These are phyloP conservation scores for Hipposideros larvatus DNA, from an alignment of 2,797 vertebrate genomes.

Conservation along the genomic window DNA sequence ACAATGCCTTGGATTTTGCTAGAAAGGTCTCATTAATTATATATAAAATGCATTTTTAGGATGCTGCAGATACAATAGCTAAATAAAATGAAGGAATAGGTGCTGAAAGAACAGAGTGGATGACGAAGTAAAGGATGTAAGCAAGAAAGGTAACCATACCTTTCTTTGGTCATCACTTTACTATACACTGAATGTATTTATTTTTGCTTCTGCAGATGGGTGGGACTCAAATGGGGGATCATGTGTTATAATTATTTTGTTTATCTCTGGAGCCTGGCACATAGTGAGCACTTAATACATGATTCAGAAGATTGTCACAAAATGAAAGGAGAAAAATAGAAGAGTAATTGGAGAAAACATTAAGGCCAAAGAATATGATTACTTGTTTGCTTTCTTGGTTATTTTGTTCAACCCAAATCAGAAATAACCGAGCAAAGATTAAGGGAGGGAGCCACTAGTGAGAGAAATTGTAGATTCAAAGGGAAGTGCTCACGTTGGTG, in stretches of 20 bases:
- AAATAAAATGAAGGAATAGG: neutral
- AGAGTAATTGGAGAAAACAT: neutral
- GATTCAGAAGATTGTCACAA: neutral
- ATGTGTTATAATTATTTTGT: neutral
- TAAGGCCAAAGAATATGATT: neutral
- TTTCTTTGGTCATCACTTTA: neutral
- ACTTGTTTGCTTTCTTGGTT: neutral
- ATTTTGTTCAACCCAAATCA: neutral
- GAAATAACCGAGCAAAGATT: neutral
- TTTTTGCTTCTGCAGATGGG: neutral
- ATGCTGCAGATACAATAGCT: neutral
- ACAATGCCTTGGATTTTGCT: neutral
- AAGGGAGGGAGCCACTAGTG: neutral
- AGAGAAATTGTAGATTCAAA: neutral
- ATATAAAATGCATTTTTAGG: slow-evolving; percentile 29
- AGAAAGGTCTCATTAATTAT: neutral
- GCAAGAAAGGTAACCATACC: neutral
- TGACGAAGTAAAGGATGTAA: neutral
- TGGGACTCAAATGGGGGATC: neutral
- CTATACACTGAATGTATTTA: neutral
- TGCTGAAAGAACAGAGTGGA: neutral
- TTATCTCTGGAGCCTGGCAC: neutral
- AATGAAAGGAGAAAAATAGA: neutral
- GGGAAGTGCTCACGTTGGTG: neutral
- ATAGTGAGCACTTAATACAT: neutral